Evolutionary conservation across 2,888 invertebrate genomes (phyloP).

Genomic region (Eudasyphora cyanicolor): DNA sequence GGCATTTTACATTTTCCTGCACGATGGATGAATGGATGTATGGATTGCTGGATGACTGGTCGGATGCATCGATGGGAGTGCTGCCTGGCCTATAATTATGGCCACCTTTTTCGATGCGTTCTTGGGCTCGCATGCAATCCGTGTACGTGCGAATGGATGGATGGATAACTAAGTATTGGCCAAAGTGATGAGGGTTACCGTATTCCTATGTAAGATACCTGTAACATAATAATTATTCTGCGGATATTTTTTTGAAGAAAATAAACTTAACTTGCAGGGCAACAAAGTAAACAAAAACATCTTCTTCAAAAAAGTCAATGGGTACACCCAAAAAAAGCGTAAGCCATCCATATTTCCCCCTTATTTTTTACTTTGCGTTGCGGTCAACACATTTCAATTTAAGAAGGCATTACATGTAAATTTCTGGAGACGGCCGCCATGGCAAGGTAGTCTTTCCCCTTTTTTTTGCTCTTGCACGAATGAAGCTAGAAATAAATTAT

Average conservation of each 20-base stretch:
- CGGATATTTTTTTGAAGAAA: neutral
- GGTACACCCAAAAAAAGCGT: conserved; percentile 28
- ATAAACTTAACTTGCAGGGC: conserved; percentile 3
- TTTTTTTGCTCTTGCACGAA: neutral
- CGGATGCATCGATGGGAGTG: neutral
- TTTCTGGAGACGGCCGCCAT: conserved; percentile 22
- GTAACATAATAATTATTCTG: neutral
- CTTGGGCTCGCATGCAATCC: neutral
- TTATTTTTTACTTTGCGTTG: neutral
- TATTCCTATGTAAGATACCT: too few species aligned
- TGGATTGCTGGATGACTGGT: neutral
- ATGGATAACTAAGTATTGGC: neutral
- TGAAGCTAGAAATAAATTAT: neutral
- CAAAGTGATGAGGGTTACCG: too few species aligned
- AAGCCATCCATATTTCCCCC: conserved; percentile 12
- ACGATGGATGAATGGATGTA: neutral
- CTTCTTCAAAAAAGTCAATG: neutral
- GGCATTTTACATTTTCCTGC: neutral
- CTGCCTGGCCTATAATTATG: conserved; percentile 7
- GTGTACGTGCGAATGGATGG: too few species aligned
- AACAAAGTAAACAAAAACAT: conserved; percentile 46
- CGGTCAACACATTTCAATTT: conserved; percentile 13
- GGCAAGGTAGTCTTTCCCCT: neutral
- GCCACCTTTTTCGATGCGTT: conserved; percentile 21
- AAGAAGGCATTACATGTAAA: conserved; percentile 22